Conservation (phyloP, 2,797 vertebrate species). For the Spondyliosoma cantharus region DNA sequence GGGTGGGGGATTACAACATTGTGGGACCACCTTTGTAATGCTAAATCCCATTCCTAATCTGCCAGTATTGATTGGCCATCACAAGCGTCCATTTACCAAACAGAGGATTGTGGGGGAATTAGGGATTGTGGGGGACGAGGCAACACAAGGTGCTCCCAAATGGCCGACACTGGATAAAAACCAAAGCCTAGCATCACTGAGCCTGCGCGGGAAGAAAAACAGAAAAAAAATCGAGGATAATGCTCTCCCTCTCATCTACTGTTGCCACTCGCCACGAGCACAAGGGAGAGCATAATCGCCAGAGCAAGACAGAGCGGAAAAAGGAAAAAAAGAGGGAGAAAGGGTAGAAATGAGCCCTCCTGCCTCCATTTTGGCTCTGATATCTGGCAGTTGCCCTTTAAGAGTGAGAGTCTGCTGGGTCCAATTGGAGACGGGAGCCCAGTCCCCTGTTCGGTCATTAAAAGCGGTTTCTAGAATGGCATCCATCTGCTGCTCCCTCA, state of each 20-base stretch:
- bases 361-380: conserved; percentile 74
- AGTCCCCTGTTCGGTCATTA: conserved; percentile 83
- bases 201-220: conserved; percentile 44
- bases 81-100: conserved; percentile 75
- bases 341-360: conserved; percentile 68
- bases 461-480: conserved; percentile 80
- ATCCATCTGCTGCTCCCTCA: conserved; percentile 84
- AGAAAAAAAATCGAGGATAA: conserved; percentile 61
- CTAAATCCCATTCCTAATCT: conserved; percentile 84
- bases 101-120: conserved; percentile 62
- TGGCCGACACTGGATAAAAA: conserved; percentile 69
- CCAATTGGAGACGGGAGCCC: conserved; percentile 74
- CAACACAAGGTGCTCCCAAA: conserved; percentile 64
- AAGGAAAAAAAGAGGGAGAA: conserved; percentile 15
- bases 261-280: conserved; percentile 51
- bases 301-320: conserved; percentile 61
- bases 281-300: conserved; percentile 58
- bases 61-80: conserved; percentile 82
- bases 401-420: conserved; percentile 77
- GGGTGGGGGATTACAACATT: conserved; percentile 76
- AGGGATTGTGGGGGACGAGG: conserved; percentile 47
- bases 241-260: conserved; percentile 60
- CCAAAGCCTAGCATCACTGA: conserved; percentile 59
- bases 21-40: conserved; percentile 81
- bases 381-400: conserved; percentile 82